Base-by-base conservation (phyloP, 2,797 vertebrate genomes). In the Benthosema pterotum region DNA sequence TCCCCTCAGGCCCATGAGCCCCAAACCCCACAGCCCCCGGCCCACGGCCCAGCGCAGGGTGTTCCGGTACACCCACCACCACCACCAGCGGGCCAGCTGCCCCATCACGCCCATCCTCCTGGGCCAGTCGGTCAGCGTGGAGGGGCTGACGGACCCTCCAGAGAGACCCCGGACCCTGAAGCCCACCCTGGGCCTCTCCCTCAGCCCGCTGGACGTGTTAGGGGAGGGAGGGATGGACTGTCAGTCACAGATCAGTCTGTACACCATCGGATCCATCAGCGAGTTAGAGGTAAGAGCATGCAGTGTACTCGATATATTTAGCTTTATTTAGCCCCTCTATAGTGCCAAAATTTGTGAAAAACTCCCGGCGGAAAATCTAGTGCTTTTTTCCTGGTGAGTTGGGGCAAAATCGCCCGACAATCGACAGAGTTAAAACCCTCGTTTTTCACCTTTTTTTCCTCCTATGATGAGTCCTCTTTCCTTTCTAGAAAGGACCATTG, bases 1-100 rank as follows among this genome's bases (percentile, higher is more conserved):
- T 71, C 96, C 95, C 1, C 80, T 88, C 42, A 91, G 92, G 55
- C 96, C 95, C 28, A 90, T 95, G 93, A 96, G 95, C 82, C 96
- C 94, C 25, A 97, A 97, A 74, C 95, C 96, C 0, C 90, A 84
- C 66, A 95, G 93, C 51, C 93, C 94, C 5, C 87, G 88, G 52
- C 82, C 92, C 1, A 32, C 52, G 0, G 71, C 81, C 25, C 93
- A 91, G 0, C 85, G 82, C 12, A 88, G 72, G 52, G 74, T 78
- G 22, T 92, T 93, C 56, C 80, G 62, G n/a, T 91, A 92, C 59
- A 82, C 90, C 0, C 85, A 87, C n/a, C 85, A 87, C n/a, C 76
- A 16, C 48, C 65, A 28, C 78, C 76, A 16, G 51, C 92, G 87
- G 15, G 53, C 86, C 2, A 91, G 77, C n/a, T n/a, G n/a, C n/a